Conservation (phyloP, 2,113 vertebrate species). For the Oenanthe oenanthe region DNA sequence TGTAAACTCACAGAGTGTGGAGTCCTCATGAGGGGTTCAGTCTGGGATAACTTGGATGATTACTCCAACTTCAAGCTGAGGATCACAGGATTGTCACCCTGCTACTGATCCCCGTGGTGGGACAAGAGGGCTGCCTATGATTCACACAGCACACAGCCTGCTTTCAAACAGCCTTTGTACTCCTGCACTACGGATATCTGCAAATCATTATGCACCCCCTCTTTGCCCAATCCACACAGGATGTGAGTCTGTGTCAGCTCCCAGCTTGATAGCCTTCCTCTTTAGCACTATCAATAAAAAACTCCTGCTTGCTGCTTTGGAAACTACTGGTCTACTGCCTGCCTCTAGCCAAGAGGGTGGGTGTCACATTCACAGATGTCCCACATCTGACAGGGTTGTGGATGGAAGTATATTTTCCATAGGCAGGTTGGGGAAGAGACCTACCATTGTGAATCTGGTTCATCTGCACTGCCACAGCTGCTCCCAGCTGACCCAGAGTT, state of each 20-base stretch:
- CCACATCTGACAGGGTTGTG: background rate
- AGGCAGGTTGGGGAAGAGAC: background rate
- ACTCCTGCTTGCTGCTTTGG: background rate
- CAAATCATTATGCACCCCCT: constrained; percentile 54
- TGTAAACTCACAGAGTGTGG: background rate
- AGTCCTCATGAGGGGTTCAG: background rate
- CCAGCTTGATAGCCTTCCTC: constrained; percentile 48
- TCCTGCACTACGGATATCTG: background rate
- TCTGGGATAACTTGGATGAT: background rate
- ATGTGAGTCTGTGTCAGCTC: constrained; percentile 51
- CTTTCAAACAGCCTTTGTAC: constrained; percentile 54
- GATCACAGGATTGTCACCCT: background rate
- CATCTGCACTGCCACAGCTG: accelerated
- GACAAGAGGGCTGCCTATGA: background rate
- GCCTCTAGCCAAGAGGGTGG: background rate
- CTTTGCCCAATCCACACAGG: constrained; percentile 46
- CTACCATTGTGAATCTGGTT: background rate
- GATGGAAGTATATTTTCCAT: background rate
- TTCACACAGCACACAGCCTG: constrained; percentile 18
- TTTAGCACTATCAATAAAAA: background rate
- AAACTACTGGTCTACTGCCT: background rate
- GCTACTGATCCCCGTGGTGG: background rate
- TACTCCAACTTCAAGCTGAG: background rate
- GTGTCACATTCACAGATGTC: constrained; percentile 1
- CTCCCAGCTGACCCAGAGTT: background rate